Evolutionary conservation across 2,888 invertebrate species (phyloP).

Genomic region (Himalopsyche japonica): DNA sequence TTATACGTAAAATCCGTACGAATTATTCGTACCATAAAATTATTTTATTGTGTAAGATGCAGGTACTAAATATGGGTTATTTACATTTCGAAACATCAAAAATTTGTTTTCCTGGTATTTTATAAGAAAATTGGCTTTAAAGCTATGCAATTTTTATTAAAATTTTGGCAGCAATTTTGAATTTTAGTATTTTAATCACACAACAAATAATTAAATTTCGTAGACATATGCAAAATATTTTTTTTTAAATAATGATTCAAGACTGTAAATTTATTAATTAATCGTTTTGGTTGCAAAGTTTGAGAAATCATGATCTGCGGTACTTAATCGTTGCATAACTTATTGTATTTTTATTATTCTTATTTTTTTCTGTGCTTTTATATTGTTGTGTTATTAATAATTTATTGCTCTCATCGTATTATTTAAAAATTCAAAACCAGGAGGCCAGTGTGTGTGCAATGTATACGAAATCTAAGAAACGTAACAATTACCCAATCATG

Average conservation of each 20-base stretch:
- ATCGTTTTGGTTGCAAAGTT: neutral
- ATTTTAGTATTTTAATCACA: too few relatives aligned
- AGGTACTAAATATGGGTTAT: neutral
- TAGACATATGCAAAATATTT: too few relatives aligned
- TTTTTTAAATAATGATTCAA: neutral
- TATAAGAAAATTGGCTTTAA: neutral
- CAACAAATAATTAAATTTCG: too few relatives aligned
- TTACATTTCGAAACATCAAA: neutral
- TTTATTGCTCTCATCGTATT: slow-evolving; percentile 55
- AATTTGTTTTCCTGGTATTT: neutral
- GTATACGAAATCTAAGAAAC: slow-evolving; percentile 53
- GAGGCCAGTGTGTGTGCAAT: slow-evolving; percentile 63
- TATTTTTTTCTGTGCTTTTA: neutral
- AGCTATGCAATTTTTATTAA: neutral
- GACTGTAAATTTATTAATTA: neutral
- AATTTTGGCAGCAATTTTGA: neutral
- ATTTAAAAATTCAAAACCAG: slow-evolving; percentile 9
- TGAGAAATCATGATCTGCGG: neutral
- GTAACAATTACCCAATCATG: neutral
- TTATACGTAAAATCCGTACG: neutral
- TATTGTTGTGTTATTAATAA: slow-evolving; percentile 48
- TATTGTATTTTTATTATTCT: neutral
- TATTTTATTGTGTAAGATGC: slow-evolving; percentile 1
- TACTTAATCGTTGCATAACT: neutral
- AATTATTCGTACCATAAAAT: slow-evolving; percentile 1